Evolutionary conservation across 2,888 invertebrate species (phyloP).

Genomic region (Eristalis intricaria): DNA sequence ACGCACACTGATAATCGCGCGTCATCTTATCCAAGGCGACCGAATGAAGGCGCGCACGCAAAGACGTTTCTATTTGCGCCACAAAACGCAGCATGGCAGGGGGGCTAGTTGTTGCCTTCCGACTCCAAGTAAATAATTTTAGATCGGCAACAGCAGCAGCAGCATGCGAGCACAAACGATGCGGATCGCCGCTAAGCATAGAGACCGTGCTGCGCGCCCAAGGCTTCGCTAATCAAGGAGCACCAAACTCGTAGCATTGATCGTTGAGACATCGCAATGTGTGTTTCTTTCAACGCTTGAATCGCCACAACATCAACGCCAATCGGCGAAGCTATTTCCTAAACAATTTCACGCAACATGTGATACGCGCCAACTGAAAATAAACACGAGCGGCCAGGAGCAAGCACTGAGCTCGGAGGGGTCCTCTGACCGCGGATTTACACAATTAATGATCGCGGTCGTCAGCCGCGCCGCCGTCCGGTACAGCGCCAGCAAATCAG

Average conservation of each 20-base stretch:
- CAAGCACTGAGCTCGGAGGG: not conserved
- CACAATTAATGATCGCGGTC: not conserved
- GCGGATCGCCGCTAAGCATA: slow-evolving; percentile 10
- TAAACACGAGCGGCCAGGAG: slow-evolving; percentile 22
- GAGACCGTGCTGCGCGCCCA: not conserved
- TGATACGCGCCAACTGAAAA: slow-evolving; percentile 42
- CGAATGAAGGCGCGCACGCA: not conserved
- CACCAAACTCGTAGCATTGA: slow-evolving; percentile 25
- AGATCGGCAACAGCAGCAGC: slow-evolving; percentile 15
- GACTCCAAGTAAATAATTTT: slow-evolving; percentile 27
- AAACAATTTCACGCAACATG: slow-evolving; percentile 65
- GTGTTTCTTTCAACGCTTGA: slow-evolving; percentile 42
- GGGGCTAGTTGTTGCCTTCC: not conserved
- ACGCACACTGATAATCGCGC: slow-evolving; percentile 23
- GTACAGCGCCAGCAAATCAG: slow-evolving; percentile 38
- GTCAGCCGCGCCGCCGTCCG: not conserved
- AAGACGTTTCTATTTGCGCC: slow-evolving; percentile 38
- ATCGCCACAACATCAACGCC: slow-evolving; percentile 38
- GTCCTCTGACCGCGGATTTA: not conserved
- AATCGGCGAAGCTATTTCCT: slow-evolving; percentile 45
- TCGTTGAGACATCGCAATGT: slow-evolving; percentile 28
- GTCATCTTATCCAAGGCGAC: slow-evolving; percentile 19
- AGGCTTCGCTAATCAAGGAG: slow-evolving; percentile 15
- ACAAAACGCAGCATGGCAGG: slow-evolving; percentile 1
- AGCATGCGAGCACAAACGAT: slow-evolving; percentile 10